A percentile compares a stretch with the other conserved stretches of the same genome.
Conservation (phyloP, 2,113 vertebrate species). For the Geococcyx californianus region DNA sequence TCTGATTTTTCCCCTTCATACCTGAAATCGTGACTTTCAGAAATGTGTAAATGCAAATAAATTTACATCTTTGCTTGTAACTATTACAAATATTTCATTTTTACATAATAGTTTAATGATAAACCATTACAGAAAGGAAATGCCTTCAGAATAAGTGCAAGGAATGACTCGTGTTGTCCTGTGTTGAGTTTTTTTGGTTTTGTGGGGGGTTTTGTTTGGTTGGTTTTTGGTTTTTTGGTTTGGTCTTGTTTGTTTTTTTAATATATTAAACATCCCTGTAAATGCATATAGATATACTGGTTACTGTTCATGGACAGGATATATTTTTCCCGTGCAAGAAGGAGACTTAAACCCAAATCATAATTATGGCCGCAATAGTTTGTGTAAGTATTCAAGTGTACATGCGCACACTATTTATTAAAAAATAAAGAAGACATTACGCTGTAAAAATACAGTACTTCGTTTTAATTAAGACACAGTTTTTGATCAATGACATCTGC, state of each 20-base stretch:
- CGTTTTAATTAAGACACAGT: neutral
- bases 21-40: neutral
- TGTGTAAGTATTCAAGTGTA: neutral
- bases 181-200: neutral
- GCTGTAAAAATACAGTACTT: neutral
- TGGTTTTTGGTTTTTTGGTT: neutral
- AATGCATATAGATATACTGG: neutral
- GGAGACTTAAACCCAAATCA: neutral
- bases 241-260: neutral
- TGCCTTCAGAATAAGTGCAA: neutral
- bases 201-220: no score
- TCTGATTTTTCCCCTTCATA: neutral
- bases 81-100: neutral
- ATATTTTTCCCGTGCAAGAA: neutral
- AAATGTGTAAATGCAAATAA: neutral
- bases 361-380: neutral
- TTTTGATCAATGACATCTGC: neutral
- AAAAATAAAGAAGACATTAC: neutral
- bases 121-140: neutral
- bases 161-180: neutral
- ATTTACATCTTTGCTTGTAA: neutral
- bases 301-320: fast-evolving
- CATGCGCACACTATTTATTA: neutral
- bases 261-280: neutral
- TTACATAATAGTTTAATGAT: neutral